These are phyloP conservation scores for Icerya purchasi DNA, from an alignment of 2,888 invertebrate species.

Conservation along the genomic window DNA sequence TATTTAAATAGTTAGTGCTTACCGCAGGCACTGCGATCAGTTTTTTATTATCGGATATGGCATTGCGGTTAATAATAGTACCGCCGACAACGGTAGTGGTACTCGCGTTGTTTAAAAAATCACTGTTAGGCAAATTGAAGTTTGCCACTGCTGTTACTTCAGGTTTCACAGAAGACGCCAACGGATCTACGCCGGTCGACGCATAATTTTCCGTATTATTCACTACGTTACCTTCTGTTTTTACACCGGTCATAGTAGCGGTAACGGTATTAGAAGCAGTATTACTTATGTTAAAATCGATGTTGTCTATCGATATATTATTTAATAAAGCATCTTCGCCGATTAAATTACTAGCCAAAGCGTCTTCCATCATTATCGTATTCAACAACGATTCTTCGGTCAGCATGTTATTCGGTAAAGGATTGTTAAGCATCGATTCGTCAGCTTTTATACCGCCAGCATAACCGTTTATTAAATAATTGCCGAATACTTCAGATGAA, in stretches of 20 bases:
- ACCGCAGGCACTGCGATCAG: not conserved
- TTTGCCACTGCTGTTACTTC: not conserved
- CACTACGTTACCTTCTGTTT: too few relatives aligned
- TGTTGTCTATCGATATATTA: slow-evolving; percentile 3
- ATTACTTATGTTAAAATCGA: not conserved
- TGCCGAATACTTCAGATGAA: slow-evolving; percentile 40
- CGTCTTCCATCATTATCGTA: slow-evolving; percentile 8
- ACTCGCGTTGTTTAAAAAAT: not conserved
- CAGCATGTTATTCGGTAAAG: slow-evolving; percentile 6
- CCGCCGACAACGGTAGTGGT: not conserved
- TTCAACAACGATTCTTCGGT: slow-evolving; percentile 12
- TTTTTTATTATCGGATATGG: slow-evolving; percentile 2
- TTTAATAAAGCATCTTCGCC: slow-evolving; percentile 11
- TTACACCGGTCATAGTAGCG: not conserved
- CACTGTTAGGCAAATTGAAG: not conserved
- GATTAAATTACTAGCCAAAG: slow-evolving; percentile 4
- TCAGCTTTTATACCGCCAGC: slow-evolving; percentile 31
- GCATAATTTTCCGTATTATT: too few relatives aligned
- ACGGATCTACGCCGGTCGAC: not conserved
- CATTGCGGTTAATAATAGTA: not conserved
- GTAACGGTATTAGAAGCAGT: not conserved
- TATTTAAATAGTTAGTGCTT: not conserved
- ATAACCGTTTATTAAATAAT: slow-evolving; percentile 35
- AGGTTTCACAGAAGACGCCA: too few relatives aligned
- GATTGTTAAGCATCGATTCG: not conserved